These are phyloP conservation scores for Eurois occulta DNA, from an alignment of 2,888 invertebrate genomes.

Conservation along the genomic window DNA sequence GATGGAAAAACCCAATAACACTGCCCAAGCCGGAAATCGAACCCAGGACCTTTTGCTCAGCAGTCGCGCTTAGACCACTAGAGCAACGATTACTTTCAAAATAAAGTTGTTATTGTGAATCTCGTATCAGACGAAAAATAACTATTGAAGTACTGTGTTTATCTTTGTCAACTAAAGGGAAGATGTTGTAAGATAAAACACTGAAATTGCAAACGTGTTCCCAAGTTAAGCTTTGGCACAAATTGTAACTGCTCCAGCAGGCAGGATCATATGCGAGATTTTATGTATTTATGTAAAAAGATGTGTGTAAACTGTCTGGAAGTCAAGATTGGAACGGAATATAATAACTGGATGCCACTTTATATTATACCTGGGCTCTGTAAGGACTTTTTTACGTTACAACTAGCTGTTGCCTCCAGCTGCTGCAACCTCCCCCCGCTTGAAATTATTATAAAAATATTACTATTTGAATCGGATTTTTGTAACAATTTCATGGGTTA, in stretches of 20 bases:
- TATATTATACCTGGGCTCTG: not conserved
- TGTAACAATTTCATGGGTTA: too few species aligned
- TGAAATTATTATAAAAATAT: too few species aligned
- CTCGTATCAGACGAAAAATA: not conserved
- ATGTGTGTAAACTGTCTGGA: conserved; percentile 34
- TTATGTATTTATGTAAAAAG: conserved; percentile 52
- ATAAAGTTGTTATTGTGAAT: not conserved
- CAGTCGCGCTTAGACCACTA: too few species aligned
- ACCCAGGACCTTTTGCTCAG: too few species aligned
- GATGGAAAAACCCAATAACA: too few species aligned
- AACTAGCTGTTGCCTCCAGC: too few species aligned
- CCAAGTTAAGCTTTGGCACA: conserved; percentile 17
- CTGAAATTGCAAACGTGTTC: not conserved
- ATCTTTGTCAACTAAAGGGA: not conserved
- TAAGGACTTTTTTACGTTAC: conserved; percentile 2
- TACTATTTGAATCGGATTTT: too few species aligned
- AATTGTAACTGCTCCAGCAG: conserved; percentile 27
- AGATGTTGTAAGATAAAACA: not conserved
- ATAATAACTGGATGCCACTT: conserved; percentile 26
- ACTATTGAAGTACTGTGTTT: not conserved
- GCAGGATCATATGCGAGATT: conserved; percentile 3
- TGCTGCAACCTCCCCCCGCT: too few species aligned
- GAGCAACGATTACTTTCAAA: not conserved
- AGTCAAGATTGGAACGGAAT: conserved; percentile 13
- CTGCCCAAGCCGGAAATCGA: too few species aligned